These are phyloP conservation scores for Onchidella celtica DNA, from an alignment of 2,888 invertebrate species.

Conservation along the genomic window DNA sequence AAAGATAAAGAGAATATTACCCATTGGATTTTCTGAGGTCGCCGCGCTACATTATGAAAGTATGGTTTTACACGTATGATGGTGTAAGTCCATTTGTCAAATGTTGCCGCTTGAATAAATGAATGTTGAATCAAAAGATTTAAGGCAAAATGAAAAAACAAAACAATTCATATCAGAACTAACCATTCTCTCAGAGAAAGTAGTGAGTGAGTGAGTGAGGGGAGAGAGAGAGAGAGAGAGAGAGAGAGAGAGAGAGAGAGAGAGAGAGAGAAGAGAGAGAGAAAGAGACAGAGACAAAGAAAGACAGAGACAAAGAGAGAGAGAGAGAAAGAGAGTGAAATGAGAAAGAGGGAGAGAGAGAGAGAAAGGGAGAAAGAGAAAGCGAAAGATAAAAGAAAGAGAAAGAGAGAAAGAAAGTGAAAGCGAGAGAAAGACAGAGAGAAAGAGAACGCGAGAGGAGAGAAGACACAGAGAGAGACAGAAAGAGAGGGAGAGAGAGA, in stretches of 20 bases:
- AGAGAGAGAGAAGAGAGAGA: not conserved
- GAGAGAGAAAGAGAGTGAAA: not conserved
- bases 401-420: not conserved
- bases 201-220: too few species aligned
- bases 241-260: not conserved
- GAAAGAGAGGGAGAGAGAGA: not conserved
- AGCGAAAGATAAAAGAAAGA: not conserved
- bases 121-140: too few species aligned
- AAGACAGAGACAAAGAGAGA: not conserved
- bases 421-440: not conserved
- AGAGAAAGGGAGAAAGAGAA: not conserved
- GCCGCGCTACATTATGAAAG: too few species aligned
- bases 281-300: not conserved
- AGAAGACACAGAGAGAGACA: not conserved
- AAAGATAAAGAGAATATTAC: too few species aligned
- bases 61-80: too few species aligned
- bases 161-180: too few species aligned
- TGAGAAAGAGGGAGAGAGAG: not conserved
- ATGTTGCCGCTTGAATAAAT: too few species aligned
- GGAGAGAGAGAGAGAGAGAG: not conserved
- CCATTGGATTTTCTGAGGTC: too few species aligned
- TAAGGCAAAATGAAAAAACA: too few species aligned
- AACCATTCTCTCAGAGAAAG: too few species aligned
- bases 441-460: not conserved
- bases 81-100: too few species aligned